Evolutionary conservation across 2,797 vertebrate genomes (phyloP).

Genomic region (Loris lydekkerianus): DNA sequence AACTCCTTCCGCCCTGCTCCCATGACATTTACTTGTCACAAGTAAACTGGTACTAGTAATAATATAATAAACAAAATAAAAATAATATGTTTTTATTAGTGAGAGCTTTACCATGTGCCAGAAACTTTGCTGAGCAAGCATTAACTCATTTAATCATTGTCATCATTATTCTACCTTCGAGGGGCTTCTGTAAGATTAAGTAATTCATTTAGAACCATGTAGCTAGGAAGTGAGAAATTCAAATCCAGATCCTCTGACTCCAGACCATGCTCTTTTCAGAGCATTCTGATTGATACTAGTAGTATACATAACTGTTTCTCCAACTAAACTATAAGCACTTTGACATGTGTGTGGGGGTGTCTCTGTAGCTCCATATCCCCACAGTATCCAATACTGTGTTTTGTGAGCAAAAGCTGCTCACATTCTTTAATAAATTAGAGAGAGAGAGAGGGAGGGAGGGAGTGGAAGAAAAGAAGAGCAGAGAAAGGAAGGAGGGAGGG

Average conservation of each 20-base stretch:
- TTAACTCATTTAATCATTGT: conserved; percentile 12
- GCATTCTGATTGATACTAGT: not conserved
- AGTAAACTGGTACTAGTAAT: not conserved
- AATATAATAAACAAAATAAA: not conserved
- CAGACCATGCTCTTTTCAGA: not conserved
- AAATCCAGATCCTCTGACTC: not conserved
- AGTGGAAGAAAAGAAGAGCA: no score
- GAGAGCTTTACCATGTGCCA: not conserved
- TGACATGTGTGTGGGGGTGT: not conserved
- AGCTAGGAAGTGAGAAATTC: not conserved
- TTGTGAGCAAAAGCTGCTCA: not conserved
- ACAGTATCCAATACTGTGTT: not conserved
- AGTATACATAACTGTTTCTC: not conserved
- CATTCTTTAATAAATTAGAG: not conserved
- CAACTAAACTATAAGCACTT: not conserved
- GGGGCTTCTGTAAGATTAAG: not conserved
- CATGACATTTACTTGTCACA: not conserved
- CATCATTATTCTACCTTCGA: not conserved
- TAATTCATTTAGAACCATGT: not conserved
- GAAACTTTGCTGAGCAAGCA: conserved; percentile 42
- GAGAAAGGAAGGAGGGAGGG: no score
- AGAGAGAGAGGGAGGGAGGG: no score
- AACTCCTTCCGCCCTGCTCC: not conserved
- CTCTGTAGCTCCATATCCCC: not conserved
- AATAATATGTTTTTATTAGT: not conserved